Base-by-base conservation (phyloP, 2,113 vertebrate species). In the Chaetorhynchus papuensis region DNA sequence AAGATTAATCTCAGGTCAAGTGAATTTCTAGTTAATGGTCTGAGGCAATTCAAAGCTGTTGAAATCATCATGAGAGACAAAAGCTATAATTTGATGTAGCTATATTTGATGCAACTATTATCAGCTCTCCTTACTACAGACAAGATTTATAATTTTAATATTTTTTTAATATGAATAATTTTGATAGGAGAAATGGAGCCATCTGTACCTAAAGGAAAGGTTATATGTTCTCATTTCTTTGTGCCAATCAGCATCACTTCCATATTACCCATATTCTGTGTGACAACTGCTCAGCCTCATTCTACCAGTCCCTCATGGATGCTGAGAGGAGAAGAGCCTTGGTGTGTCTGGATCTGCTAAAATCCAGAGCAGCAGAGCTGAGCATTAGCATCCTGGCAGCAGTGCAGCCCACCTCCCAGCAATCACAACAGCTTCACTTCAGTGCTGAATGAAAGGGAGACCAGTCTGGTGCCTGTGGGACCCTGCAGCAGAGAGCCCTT, bases 1-100 rank as follows among this genome's bases (percentile, higher is more conserved):
- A 95, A 83, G 82, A 90, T 64, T 96, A 94, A 93, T 94, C 24
- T 90, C 54, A 42, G 87, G 91, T 96, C 94, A 96, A 94, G 80
- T 87, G 91, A 92, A 69, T 81, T 93, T 92, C 92, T 79, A 69
- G 80, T 79, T 91, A 95, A 94, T 89, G 74, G 78, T 87, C 89
- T 89, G 75, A 93, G 65, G 75, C 53, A 89, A 84, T 91, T 95
- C 71, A 85, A 87, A 89, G 50, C 49, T 80, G 30, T 6, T 88
- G 63, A 95, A 91, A 93, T 79, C 50, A 82, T 35, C 28, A 28
- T 21, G 39, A 83, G 70, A 96, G 75, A 89, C 52, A 93, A 69
- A 95, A 85, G 31, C n/a, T 65, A 6, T 53, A 26, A 72, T 85
- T 91, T 75, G 23, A 59, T 52, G 10, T 56, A 56, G 54, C 31